Conservation (phyloP, 2,888 invertebrate species). For the Carabus problematicus region DNA sequence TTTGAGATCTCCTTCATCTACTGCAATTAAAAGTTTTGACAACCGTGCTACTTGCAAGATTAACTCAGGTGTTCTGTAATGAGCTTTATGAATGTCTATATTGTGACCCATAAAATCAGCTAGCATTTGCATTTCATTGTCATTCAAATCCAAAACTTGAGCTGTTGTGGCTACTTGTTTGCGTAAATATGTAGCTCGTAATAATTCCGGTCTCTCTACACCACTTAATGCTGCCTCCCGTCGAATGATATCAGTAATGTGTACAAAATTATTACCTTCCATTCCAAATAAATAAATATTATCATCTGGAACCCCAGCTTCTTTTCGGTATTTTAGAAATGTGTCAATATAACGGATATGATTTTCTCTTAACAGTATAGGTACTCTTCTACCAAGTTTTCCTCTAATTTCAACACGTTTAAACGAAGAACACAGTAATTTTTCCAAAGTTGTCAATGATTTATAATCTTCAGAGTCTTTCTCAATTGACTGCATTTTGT, state of each 20-base stretch:
- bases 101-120: conserved; percentile 36
- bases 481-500: too few species aligned
- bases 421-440: neutral
- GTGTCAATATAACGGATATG: neutral
- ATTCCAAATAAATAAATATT: conserved; percentile 23
- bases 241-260: conserved; percentile 1
- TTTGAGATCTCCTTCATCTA: conserved; percentile 5
- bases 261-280: conserved; percentile 1
- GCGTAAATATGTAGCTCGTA: conserved; percentile 45
- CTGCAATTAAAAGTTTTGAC: conserved; percentile 24
- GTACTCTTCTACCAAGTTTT: conserved; percentile 8
- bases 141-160: conserved; percentile 32
- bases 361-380: neutral
- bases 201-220: conserved; percentile 1
- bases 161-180: conserved; percentile 38
- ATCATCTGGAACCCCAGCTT: neutral
- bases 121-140: conserved; percentile 25
- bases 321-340: neutral
- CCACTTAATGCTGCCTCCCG: conserved; percentile 9
- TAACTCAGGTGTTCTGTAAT: conserved; percentile 30
- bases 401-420: conserved; percentile 11
- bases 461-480: too few species aligned
- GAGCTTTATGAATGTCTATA: conserved; percentile 12
- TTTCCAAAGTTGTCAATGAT: neutral
- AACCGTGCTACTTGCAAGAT: conserved; percentile 22